These are phyloP conservation scores for Scaptomyza parva DNA, from an alignment of 2,888 invertebrate species.

Conservation along the genomic window DNA sequence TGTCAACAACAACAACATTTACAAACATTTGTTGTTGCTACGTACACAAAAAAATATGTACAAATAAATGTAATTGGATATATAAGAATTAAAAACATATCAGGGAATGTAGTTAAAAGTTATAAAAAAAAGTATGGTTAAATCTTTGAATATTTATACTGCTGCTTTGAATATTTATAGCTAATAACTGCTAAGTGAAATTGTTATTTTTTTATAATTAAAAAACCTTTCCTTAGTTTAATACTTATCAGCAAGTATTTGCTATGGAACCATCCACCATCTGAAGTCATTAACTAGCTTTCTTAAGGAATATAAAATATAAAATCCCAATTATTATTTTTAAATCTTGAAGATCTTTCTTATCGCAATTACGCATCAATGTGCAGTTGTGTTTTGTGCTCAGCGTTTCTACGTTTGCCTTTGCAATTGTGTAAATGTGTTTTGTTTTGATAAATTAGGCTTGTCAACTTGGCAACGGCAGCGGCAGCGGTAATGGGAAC, in stretches of 20 bases:
- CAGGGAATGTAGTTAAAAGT: neutral
- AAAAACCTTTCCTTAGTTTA: too few species aligned
- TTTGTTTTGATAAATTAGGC: constrained; percentile 83
- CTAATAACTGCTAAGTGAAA: too few species aligned
- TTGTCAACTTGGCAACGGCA: constrained; percentile 79
- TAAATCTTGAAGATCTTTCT: neutral
- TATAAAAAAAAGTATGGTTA: neutral
- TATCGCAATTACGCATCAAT: constrained; percentile 33
- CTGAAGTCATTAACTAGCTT: too few species aligned
- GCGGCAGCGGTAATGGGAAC: neutral
- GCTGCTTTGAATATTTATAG: too few species aligned
- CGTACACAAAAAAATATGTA: neutral
- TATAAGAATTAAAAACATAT: neutral
- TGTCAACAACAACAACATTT: neutral
- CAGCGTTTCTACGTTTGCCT: constrained; percentile 72
- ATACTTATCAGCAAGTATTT: too few species aligned
- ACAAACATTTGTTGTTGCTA: neutral
- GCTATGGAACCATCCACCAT: too few species aligned
- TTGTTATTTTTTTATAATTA: too few species aligned
- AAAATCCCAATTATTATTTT: neutral
- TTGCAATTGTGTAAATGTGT: constrained; percentile 82
- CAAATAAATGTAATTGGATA: neutral
- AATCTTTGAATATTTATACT: too few species aligned
- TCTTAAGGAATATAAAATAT: too few species aligned
- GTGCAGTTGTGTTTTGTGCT: constrained; percentile 60